Base-by-base conservation (phyloP, 92 coral and sea anemone species). In the Zoanthus sociatus region DNA sequence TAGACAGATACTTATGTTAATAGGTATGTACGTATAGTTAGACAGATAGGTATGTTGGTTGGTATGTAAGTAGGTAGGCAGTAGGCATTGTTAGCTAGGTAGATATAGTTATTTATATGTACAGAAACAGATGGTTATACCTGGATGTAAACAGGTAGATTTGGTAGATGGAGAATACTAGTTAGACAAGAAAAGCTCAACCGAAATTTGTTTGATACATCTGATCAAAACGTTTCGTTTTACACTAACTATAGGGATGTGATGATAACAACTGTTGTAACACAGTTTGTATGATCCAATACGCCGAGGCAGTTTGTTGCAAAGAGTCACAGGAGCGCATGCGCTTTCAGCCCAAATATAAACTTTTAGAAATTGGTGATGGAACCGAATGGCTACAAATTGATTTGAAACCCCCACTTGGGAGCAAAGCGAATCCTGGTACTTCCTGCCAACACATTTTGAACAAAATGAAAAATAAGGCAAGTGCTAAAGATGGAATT, bases 311-410 rank as follows among this genome's bases (percentile, higher is more conserved):
- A 1, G 79, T 51, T 7, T 76, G 79, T 8, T 76, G 63, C 18
- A 20, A 76, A 20, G 64, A 76, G 18, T 9, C 6, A 3, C 16
- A 9, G 12, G 79, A 63, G 12, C 55, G 44, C 79, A 76, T 76
- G 79, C 79, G 79, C 18, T 76, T 76, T 50, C 56, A 76, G 21
- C 44, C 79, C 21, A 6, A 10, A 15, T 31, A 76, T 3, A 48
- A 76, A 12, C 79, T 76, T 30, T n/a, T 76, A 12, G 79, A 76
- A 33, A 76, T 76, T 26, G 50, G 79, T 21, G 79, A 48, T 30
- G 79, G 79, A 9, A 20, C 13, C 10, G 60, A 76, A 5, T 76
- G 79, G 79, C 44, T 76, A 16, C 26, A 76, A 76, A 48, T 76
- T 50, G 55, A 50, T 30, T 50, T 76, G 45, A 20, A 20, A 50